These are phyloP conservation scores for Eristalis intricaria DNA, from an alignment of 2,888 invertebrate species.

Conservation along the genomic window DNA sequence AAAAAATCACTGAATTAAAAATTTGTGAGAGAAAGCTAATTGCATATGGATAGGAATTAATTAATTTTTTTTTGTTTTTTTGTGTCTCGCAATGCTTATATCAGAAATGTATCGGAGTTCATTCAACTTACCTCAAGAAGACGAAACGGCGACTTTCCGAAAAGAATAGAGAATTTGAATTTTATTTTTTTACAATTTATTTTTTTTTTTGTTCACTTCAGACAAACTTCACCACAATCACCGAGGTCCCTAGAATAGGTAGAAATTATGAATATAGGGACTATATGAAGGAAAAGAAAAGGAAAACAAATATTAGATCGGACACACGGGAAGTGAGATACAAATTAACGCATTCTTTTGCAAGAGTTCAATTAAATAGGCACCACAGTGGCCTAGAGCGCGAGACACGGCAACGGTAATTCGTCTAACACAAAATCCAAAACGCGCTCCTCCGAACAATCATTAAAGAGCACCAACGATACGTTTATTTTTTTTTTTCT, in stretches of 20 bases:
- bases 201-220: conserved; percentile 1
- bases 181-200: background rate
- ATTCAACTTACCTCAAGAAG: conserved; percentile 61
- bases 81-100: conserved; percentile 7
- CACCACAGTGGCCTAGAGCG: conserved; percentile 44
- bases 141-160: conserved; percentile 5
- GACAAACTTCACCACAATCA: conserved; percentile 27
- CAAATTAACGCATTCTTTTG: conserved; percentile 24
- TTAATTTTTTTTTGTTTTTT: background rate
- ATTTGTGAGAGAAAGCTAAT: conserved; percentile 55
- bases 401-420: conserved; percentile 18
- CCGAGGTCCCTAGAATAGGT: conserved; percentile 38
- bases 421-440: conserved; percentile 14
- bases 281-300: background rate
- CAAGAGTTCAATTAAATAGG: conserved; percentile 15
- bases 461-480: background rate
- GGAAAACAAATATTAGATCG: conserved; percentile 17
- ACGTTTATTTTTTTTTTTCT: background rate
- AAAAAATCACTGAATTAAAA: background rate
- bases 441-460: background rate
- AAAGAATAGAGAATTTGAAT: background rate
- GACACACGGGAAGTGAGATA: conserved; percentile 49
- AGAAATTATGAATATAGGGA: background rate
- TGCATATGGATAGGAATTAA: conserved; percentile 22
- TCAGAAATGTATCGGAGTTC: conserved; percentile 35